Percentiles rank a stretch among this genome's conserved stretches.
Conservation (phyloP, 2,797 vertebrate genomes). For the Myotis myotis region DNA sequence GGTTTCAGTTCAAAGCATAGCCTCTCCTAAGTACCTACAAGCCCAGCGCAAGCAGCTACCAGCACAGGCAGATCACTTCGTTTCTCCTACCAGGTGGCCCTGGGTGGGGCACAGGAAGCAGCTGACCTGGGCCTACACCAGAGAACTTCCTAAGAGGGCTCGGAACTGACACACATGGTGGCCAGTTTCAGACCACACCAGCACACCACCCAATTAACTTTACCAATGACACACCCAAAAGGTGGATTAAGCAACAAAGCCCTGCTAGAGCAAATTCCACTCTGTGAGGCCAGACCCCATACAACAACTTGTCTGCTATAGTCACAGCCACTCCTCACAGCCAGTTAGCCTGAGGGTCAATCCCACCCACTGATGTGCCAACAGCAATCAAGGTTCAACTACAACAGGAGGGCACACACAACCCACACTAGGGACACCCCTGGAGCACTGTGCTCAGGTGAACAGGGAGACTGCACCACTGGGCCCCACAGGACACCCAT, state of each 20-base stretch:
- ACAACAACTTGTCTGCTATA: not conserved
- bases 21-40: not conserved
- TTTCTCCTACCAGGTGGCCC: not conserved
- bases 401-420: not conserved
- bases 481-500: not conserved
- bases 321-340: not conserved
- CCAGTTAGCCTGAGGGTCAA: not conserved
- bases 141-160: not conserved
- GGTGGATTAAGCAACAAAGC: not conserved
- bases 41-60: not conserved
- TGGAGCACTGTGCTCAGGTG: not conserved
- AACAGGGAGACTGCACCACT: not conserved
- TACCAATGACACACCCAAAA: not conserved
- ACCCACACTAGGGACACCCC: not conserved
- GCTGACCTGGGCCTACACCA: not conserved
- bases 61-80: not conserved
- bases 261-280: not conserved
- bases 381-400: not conserved
- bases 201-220: not conserved
- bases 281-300: not conserved
- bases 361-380: not conserved
- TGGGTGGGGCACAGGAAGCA: not conserved
- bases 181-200: not conserved
- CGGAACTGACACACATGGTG: not conserved
- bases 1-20: not conserved